phyloP scores from a whole-genome alignment of 2,113 vertebrate genomes.

The Xenotilapia flavipinnis region DNA sequence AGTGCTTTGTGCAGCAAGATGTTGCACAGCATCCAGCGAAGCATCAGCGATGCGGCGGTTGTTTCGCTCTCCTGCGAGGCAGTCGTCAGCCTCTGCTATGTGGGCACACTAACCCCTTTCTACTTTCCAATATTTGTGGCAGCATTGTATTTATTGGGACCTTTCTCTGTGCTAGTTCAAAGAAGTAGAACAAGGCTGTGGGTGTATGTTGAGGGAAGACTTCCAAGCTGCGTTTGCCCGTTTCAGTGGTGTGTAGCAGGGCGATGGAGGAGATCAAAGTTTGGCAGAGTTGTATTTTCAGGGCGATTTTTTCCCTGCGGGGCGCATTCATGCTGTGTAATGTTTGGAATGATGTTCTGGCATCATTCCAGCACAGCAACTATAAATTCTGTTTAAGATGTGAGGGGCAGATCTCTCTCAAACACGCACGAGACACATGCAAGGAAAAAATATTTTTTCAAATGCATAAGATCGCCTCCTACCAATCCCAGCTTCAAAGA shows the following conservation, averaged over 20 bases:
- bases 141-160: neutral
- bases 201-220: conserved; percentile 8
- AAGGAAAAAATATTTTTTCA: neutral
- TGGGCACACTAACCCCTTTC: neutral
- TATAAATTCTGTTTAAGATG: conserved; percentile 1
- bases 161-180: conserved; percentile 6
- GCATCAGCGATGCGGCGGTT: neutral
- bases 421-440: neutral
- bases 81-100: neutral
- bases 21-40: neutral
- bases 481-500: neutral
- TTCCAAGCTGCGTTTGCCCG: neutral
- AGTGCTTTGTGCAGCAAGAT: conserved; percentile 5
- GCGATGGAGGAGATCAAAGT: conserved; percentile 42
- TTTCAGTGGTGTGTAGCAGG: conserved; percentile 10
- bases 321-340: neutral
- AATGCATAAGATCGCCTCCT: neutral
- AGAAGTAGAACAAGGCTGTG: neutral
- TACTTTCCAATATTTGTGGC: neutral
- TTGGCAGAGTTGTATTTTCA: conserved; percentile 22
- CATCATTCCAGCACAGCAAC: neutral
- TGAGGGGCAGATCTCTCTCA: neutral
- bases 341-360: conserved; percentile 20
- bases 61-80: neutral
- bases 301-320: conserved; percentile 1